Evolutionary conservation across 2,797 vertebrate species (phyloP).

Genomic region (Thamnophis elegans): DNA sequence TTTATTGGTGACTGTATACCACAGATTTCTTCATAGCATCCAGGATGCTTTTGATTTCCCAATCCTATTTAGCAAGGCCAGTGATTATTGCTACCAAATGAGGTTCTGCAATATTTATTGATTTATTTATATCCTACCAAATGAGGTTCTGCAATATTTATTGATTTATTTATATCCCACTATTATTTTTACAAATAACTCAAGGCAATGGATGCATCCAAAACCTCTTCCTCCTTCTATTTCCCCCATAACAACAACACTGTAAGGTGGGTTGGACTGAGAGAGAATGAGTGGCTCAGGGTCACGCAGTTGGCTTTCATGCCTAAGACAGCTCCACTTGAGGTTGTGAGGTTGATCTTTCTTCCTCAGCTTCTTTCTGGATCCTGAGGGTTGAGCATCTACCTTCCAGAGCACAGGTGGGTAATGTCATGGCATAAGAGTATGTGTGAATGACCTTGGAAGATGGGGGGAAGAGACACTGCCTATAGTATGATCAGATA

Average conservation of each 20-base stretch:
- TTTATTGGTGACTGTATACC: not conserved
- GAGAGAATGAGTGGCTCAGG: not conserved
- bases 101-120: not conserved
- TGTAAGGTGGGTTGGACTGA: not conserved
- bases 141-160: not conserved
- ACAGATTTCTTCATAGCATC: not conserved
- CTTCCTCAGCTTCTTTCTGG: not conserved
- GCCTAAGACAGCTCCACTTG: not conserved
- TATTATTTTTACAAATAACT: not conserved
- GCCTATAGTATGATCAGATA: not conserved
- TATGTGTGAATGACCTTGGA: too few relatives aligned
- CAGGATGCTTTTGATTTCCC: not conserved
- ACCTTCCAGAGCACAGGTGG: not conserved
- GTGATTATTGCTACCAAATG: not conserved
- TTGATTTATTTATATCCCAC: not conserved
- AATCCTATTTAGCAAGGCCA: not conserved
- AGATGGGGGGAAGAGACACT: not conserved
- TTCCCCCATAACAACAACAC: not conserved
- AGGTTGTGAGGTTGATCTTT: not conserved
- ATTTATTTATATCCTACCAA: not conserved
- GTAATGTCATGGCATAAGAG: not conserved
- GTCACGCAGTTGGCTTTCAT: not conserved
- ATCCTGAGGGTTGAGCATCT: not conserved
- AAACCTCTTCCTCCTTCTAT: not conserved
- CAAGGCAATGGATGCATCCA: rapidly evolving